Evolutionary conservation across 92 coral and sea anemone species (phyloP).

Genomic region (Nematostella vectensis): DNA sequence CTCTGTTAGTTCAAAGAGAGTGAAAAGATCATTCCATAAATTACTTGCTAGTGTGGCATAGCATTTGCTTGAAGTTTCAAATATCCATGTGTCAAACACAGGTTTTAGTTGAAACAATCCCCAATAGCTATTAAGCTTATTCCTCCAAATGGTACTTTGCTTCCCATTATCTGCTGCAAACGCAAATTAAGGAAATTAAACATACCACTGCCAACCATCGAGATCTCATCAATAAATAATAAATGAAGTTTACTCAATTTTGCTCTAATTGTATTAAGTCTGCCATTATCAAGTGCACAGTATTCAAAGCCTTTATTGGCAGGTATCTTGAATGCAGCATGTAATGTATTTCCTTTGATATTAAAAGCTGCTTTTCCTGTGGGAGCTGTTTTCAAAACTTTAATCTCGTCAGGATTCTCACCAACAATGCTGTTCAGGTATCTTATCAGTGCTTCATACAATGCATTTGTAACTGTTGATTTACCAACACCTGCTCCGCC

Average conservation of each 20-base stretch:
- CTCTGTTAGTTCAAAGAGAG: conserved; percentile 12
- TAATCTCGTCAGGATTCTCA: too few species aligned
- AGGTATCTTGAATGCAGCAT: too few species aligned
- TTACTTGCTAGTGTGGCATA: conserved; percentile 35
- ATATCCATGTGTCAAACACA: conserved; percentile 51
- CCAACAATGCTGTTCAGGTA: conserved; percentile 34
- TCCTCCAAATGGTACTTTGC: too few species aligned
- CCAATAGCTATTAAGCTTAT: conserved; percentile 52
- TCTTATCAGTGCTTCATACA: conserved; percentile 49
- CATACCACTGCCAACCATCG: conserved; percentile 63
- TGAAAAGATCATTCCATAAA: conserved; percentile 15
- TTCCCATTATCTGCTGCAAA: too few species aligned
- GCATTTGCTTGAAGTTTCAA: conserved; percentile 34
- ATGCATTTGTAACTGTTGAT: conserved; percentile 47
- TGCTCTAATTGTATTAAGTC: conserved; percentile 37
- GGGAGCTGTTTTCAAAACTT: too few species aligned
- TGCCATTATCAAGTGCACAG: conserved; percentile 31
- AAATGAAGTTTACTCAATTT: conserved; percentile 26
- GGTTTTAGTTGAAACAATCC: conserved; percentile 58
- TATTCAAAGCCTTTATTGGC: too few species aligned
- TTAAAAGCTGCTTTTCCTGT: conserved; percentile 49
- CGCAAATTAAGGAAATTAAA: too few species aligned
- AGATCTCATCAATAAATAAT: conserved; percentile 44
- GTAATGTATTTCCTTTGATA: conserved; percentile 39
- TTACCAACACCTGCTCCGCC: conserved; percentile 70